Conservation (phyloP, 2,113 vertebrate genomes). For the Triplophysa siluroides region DNA sequence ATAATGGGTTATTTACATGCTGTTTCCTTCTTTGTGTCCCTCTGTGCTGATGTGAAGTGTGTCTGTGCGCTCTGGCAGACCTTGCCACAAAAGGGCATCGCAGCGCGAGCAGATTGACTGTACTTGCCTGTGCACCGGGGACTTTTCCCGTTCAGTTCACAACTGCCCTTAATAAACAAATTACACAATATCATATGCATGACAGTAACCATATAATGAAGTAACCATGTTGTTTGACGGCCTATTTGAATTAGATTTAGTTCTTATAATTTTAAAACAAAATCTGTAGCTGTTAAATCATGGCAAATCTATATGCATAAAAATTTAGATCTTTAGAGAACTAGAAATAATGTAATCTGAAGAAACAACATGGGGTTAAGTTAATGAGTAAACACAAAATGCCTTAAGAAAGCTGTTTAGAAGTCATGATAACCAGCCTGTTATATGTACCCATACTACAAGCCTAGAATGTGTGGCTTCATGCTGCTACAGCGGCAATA, state of each 20-base stretch:
- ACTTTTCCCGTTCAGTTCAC: background rate
- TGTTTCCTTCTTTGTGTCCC: slow-evolving; percentile 55
- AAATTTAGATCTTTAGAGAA: too few species aligned
- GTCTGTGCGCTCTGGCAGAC: slow-evolving; percentile 70
- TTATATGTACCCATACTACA: background rate
- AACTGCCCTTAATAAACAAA: background rate
- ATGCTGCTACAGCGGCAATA: slow-evolving; percentile 27
- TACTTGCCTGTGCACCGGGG: background rate
- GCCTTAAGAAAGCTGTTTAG: too few species aligned
- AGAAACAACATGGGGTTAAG: too few species aligned
- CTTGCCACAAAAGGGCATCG: slow-evolving; percentile 74
- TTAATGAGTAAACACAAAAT: too few species aligned
- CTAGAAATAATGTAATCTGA: too few species aligned
- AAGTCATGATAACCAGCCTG: too few species aligned
- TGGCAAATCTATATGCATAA: too few species aligned
- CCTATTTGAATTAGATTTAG: too few species aligned
- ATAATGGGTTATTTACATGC: slow-evolving; percentile 66
- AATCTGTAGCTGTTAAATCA: too few species aligned
- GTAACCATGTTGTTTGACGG: too few species aligned
- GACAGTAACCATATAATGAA: too few species aligned
- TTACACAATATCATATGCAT: background rate
- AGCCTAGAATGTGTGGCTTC: background rate
- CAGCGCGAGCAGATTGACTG: slow-evolving; percentile 3
- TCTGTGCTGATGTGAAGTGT: slow-evolving; percentile 66
- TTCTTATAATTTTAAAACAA: too few species aligned